phyloP scores from a whole-genome alignment of 2,888 invertebrate genomes.

The Archaeoteleia sp. region DNA sequence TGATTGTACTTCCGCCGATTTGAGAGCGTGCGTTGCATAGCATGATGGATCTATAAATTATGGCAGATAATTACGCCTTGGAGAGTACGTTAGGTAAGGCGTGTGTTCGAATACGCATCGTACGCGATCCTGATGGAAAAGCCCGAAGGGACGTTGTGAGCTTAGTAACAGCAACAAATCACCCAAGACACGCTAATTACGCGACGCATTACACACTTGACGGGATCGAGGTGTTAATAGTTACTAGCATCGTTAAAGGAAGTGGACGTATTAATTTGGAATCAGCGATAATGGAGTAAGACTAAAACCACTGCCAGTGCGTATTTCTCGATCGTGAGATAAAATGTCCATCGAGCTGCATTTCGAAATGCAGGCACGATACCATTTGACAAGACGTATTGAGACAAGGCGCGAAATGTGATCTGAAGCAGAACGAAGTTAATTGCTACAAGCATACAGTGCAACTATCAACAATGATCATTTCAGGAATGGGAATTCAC shows the following conservation, averaged over 20 bases:
- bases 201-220: constrained; percentile 54
- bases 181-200: constrained; percentile 61
- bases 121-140: constrained; percentile 38
- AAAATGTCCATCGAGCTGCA: neutral
- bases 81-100: neutral
- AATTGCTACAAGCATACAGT: too few species aligned
- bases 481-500: too few species aligned
- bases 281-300: constrained; percentile 36
- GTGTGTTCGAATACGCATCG: constrained; percentile 2
- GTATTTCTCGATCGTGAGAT: constrained; percentile 2
- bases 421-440: too few species aligned
- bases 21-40: constrained; percentile 14
- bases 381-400: constrained; percentile 2
- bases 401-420: neutral
- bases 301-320: neutral
- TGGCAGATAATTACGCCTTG: constrained; percentile 36
- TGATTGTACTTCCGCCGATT: constrained; percentile 31
- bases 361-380: neutral
- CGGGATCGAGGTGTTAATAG: constrained; percentile 53
- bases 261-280: constrained; percentile 62
- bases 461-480: too few species aligned
- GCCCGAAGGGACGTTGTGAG: constrained; percentile 37
- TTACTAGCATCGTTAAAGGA: constrained; percentile 56
- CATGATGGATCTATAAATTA: constrained; percentile 46
- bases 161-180: constrained; percentile 54